These are phyloP conservation scores for Sylvia atricapilla DNA, from an alignment of 2,113 vertebrate species.

Conservation along the genomic window DNA sequence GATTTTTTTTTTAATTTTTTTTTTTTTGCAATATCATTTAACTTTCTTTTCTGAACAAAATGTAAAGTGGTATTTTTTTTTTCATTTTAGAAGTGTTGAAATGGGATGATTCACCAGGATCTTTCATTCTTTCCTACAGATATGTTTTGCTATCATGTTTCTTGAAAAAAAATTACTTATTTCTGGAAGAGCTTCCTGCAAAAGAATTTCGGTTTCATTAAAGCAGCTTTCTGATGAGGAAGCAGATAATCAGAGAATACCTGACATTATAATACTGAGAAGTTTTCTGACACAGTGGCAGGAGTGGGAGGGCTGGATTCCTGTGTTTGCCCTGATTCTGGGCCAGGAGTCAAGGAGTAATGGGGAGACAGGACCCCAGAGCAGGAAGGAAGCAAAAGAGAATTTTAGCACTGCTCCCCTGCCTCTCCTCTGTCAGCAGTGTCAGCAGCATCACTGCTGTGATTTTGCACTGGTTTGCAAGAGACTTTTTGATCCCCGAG, in stretches of 20 bases:
- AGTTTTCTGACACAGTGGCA: neutral
- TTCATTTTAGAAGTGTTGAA: neutral
- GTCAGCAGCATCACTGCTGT: neutral
- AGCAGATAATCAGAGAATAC: neutral
- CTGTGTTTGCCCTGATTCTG: neutral
- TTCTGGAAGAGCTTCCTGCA: neutral
- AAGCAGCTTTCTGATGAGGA: neutral
- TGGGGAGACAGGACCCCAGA: neutral
- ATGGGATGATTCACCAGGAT: neutral
- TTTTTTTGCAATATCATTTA: neutral
- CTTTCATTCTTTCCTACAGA: neutral
- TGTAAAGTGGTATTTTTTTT: neutral
- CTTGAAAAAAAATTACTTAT: neutral
- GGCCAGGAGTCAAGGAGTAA: neutral
- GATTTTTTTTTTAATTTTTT: neutral
- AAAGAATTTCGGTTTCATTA: neutral
- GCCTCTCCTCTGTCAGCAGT: neutral
- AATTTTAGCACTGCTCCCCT: neutral
- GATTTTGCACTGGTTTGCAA: neutral
- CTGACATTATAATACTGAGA: neutral
- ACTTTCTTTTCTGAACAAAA: neutral
- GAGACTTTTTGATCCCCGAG: neutral
- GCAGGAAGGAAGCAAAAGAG: neutral
- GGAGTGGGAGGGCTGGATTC: neutral
- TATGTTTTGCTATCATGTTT: neutral